phyloP scores from a whole-genome alignment of 2,888 invertebrate genomes.

The Timema cristinae region DNA sequence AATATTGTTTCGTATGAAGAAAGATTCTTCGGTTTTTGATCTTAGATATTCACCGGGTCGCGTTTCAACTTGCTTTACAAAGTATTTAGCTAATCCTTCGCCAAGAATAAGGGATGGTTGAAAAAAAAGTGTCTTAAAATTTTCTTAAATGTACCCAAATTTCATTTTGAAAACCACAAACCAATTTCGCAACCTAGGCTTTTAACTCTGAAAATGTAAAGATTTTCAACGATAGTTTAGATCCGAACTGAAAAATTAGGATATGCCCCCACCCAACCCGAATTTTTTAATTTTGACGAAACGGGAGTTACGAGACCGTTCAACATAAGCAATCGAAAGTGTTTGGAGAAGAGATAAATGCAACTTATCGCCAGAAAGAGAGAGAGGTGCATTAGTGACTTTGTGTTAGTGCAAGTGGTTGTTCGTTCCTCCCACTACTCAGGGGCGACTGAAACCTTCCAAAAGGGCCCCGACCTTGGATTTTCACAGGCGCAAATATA shows the following conservation, averaged over 20 bases:
- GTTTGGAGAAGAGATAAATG: background rate
- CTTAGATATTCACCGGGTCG: background rate
- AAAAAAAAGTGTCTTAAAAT: background rate
- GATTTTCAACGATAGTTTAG: background rate
- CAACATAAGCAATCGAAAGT: background rate
- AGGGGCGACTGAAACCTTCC: no score
- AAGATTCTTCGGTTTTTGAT: background rate
- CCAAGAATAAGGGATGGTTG: background rate
- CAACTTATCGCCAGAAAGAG: no score
- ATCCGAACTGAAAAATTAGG: background rate
- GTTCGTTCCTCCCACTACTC: no score
- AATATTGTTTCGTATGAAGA: slow-evolving; percentile 1
- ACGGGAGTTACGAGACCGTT: background rate
- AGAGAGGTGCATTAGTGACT: no score
- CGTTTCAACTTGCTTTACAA: background rate
- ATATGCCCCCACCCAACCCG: background rate
- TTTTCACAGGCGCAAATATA: no score
- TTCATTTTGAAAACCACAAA: background rate
- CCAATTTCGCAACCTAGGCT: background rate
- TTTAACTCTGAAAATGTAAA: background rate
- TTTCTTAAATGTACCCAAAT: background rate
- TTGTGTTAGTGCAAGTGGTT: no score
- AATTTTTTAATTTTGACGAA: background rate
- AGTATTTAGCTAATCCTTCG: background rate
- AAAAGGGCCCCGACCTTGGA: no score